Percentiles rank a stretch among this genome's conserved stretches.
Conservation (phyloP, 2,797 vertebrate genomes). For the Heliangelus exortis region DNA sequence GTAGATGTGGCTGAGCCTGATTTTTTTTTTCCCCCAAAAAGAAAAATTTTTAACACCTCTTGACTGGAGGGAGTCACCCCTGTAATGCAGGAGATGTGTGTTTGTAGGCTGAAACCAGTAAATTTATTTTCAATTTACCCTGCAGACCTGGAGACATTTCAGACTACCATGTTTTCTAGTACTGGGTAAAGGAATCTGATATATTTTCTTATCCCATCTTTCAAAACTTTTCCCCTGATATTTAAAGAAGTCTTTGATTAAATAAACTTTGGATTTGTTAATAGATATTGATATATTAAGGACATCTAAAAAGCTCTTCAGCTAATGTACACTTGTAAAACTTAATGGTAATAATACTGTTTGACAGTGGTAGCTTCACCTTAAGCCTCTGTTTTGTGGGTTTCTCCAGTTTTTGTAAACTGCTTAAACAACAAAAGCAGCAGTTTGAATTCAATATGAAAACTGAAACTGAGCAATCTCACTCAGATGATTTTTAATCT, state of each 20-base stretch:
- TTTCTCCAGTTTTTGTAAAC: neutral
- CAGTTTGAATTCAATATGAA: neutral
- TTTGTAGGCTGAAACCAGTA: constrained; percentile 17
- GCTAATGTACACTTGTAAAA: neutral
- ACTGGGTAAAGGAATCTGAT: neutral
- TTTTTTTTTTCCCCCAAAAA: too few species aligned
- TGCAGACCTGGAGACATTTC: neutral
- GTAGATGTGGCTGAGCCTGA: neutral
- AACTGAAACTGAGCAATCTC: neutral
- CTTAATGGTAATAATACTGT: neutral
- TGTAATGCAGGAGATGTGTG: neutral
- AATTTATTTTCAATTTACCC: constrained; percentile 53
- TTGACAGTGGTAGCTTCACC: neutral
- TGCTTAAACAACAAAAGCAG: neutral
- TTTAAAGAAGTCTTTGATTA: neutral
- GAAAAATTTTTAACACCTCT: neutral
- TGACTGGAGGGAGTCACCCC: neutral
- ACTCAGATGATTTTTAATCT: neutral
- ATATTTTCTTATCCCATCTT: neutral
- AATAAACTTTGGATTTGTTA: neutral
- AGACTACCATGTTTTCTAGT: neutral
- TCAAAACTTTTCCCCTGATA: neutral
- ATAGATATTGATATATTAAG: neutral
- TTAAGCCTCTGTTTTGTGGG: neutral
- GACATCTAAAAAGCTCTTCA: neutral